Evolutionary conservation across 2,888 invertebrate genomes (phyloP), one percentile per base, ranked within the genome.

Genomic region (Podotricha telesiphe): DNA sequence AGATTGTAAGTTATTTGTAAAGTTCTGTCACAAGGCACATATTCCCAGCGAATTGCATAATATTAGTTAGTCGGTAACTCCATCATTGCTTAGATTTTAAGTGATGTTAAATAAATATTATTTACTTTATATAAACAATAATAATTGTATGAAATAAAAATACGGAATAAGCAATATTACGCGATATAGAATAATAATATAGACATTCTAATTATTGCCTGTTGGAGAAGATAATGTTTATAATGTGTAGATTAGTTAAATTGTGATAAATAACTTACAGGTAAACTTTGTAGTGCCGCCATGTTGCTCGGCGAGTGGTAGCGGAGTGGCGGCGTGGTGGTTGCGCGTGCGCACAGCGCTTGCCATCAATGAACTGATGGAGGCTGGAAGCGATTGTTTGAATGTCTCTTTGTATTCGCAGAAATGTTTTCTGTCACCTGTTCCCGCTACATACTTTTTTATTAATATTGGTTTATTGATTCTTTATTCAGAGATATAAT

Each of bases 301-400:
- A 89, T 89, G 89, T 85, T 88, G 89, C 82, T 78, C 86, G 87
- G 84, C 88, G 91, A 87, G 80, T 86, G 87, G 83, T 86, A 75
- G 81, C 81, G 72, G 85, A 89, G 87, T 88, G 88, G 81, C 80
- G 76, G 79, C 73, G 80, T 77, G 80, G 80, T 81, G 80, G 79
- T 76, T 82, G 87, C 88, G 88, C 86, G 75, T 76, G 85, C 86
- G 86, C 86, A 81, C 80, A 79, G 79, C 78, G 78, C 78, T 76
- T 75, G 76, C 75, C 73, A 65, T 77, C 85, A 79, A 74, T 74
- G 82, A 84, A 77, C 79, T 79, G 77, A 73, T 79, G 79, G 65
- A 80, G 79, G 80, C 86, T 79, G 77, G 79, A 79, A 76, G 75
- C 73, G 78, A 73, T 75, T 69, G 71, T 74, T 74, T 72, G 69